Evolutionary conservation across 2,797 vertebrate species (phyloP).

Genomic region (Mallotus villosus): DNA sequence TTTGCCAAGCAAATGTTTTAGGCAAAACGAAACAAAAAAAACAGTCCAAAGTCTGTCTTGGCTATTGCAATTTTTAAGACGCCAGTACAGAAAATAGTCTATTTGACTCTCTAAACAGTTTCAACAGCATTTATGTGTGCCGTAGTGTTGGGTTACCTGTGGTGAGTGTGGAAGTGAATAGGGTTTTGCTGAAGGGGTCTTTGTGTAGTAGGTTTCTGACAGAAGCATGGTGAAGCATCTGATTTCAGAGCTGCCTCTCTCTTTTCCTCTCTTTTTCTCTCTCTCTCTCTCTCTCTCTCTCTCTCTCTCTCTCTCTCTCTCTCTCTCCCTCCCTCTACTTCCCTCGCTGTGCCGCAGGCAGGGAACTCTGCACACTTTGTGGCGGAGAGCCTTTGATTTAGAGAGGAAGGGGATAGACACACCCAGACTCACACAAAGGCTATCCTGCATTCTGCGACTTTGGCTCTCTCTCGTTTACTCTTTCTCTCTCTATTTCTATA

Average conservation of each 20-base stretch:
- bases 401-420: constrained; percentile 68
- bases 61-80: neutral
- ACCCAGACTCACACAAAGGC: constrained; percentile 68
- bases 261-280: neutral
- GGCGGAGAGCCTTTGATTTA: constrained; percentile 70
- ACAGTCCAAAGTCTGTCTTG: neutral
- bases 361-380: constrained; percentile 65
- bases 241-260: constrained; percentile 37
- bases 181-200: constrained; percentile 58
- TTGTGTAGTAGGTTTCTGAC: constrained; percentile 56
- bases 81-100: neutral
- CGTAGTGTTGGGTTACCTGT: constrained; percentile 50
- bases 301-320: constrained; percentile 51
- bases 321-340: constrained; percentile 41
- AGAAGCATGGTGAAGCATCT: constrained; percentile 20
- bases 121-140: neutral
- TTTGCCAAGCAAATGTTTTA: neutral
- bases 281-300: constrained; percentile 40
- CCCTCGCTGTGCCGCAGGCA: constrained; percentile 52
- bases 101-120: constrained; percentile 1
- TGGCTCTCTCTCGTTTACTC: constrained; percentile 6
- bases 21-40: neutral
- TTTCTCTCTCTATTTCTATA: neutral
- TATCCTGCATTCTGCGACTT: neutral
- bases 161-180: constrained; percentile 30